Evolutionary conservation across 2,888 invertebrate species (phyloP).

Genomic region (Epinotia nisella): DNA sequence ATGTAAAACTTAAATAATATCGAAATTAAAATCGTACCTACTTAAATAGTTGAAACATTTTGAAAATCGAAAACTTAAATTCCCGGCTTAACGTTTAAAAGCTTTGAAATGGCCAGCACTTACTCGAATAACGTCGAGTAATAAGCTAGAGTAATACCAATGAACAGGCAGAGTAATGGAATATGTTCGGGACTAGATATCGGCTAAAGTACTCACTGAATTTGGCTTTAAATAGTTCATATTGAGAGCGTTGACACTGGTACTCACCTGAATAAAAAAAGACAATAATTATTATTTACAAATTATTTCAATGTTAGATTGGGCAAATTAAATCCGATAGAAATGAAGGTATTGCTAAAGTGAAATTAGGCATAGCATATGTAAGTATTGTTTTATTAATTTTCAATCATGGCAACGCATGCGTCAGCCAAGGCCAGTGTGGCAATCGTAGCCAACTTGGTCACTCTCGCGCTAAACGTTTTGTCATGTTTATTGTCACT

Average conservation of each 20-base stretch:
- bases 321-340: too few relatives aligned
- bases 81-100: slow-evolving; percentile 10
- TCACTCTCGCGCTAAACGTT: too few relatives aligned
- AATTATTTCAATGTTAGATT: neutral
- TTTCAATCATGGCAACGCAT: too few relatives aligned
- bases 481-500: too few relatives aligned
- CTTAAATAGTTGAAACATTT: neutral
- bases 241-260: neutral
- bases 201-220: slow-evolving; percentile 45
- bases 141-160: slow-evolving; percentile 61
- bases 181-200: slow-evolving; percentile 61
- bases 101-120: slow-evolving; percentile 52
- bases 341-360: too few relatives aligned
- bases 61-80: neutral
- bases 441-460: too few relatives aligned
- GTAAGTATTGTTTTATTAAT: too few relatives aligned
- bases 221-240: slow-evolving; percentile 14
- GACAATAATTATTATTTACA: slow-evolving; percentile 1
- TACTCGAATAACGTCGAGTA: slow-evolving; percentile 55
- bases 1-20: neutral
- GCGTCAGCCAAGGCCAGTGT: too few relatives aligned
- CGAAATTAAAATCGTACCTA: neutral
- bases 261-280: slow-evolving; percentile 54
- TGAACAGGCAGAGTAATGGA: slow-evolving; percentile 52
- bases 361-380: too few relatives aligned